These are phyloP conservation scores for Deilephila elpenor DNA, from an alignment of 2,888 invertebrate genomes.

Conservation along the genomic window DNA sequence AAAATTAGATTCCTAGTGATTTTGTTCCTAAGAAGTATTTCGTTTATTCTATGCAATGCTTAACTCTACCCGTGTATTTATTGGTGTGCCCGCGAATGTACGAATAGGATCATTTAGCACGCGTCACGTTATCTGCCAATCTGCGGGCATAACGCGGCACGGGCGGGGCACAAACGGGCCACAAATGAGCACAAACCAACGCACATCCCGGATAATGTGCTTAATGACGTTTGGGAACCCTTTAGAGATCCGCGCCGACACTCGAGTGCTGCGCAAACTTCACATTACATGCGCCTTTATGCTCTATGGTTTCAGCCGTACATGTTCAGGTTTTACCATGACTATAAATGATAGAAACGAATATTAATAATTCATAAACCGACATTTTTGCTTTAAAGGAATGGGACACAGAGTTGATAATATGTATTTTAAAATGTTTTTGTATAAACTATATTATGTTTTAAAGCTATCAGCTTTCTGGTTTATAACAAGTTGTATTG, in stretches of 20 bases:
- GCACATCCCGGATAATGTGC: slow-evolving; percentile 55
- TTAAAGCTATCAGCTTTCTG: too few species aligned
- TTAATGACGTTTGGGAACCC: slow-evolving; percentile 46
- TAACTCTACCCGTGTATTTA: slow-evolving; percentile 30
- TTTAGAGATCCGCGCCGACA: slow-evolving; percentile 37
- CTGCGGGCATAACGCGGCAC: slow-evolving; percentile 50
- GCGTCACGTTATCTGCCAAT: slow-evolving; percentile 59
- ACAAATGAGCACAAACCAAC: slow-evolving; percentile 41
- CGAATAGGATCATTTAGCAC: slow-evolving; percentile 64
- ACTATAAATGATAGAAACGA: too few species aligned
- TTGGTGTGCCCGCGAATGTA: slow-evolving; percentile 58
- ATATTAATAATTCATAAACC: too few species aligned
- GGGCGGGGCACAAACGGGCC: slow-evolving; percentile 47
- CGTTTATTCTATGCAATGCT: not conserved
- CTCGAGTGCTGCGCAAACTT: slow-evolving; percentile 41
- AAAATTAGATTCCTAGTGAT: not conserved
- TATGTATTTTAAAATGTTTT: too few species aligned
- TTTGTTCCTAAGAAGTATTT: not conserved
- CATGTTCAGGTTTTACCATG: too few species aligned
- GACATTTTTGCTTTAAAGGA: too few species aligned
- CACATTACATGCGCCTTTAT: not conserved
- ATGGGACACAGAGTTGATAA: too few species aligned
- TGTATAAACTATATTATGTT: too few species aligned
- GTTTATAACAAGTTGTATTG: too few species aligned
- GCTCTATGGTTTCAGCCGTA: not conserved